Base-by-base conservation (phyloP, 2,888 invertebrate species). In the Corbicula japonica region DNA sequence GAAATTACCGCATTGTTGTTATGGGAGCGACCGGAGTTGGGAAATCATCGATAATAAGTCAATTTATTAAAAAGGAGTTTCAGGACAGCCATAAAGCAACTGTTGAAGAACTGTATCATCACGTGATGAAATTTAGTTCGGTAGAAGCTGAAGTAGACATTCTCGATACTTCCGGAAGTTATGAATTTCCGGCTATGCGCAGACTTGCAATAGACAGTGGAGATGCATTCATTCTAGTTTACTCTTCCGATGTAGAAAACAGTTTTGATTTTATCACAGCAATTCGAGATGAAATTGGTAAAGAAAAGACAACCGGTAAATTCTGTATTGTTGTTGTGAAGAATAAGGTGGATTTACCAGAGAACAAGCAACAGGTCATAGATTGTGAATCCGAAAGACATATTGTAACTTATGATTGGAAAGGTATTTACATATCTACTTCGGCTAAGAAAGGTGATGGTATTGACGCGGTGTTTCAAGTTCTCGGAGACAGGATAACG, bases 401-500 rank as follows among this genome's bases (percentile, higher is more conserved):
- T 15, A 85, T 97, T 30, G 97, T 97, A 5, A 97, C 96, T 1
- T 96, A 97, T 1, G 97, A 97, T 92, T 98, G 98, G 98, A 97
- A 97, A 92, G 97, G 97, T 93, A 98, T 97, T 12, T 98, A 97
- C 93, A 97, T 98, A 8, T 97, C 97, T 92, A 96, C 97, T 0
- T 98, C 98, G 0, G 98, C 98, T 8, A 97, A 97, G 92, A 97
- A 97, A 70, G 97, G 97, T 93, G 94, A 95, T 66, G 97, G 97
- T 93, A 96, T 93, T 32, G 86, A 90, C 4, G 90, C 86, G 62
- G 89, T 98, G 54, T 98, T 98, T 94, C 97, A 97, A 92, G 97
- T 97, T 94, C 94, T 98, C 65, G 94, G 98, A 26, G 62, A 44
- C 10, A 34, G 48, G 6, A 62, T 63, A 15, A 41, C 34, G 3